A percentile compares a stretch with the other conserved stretches of the same genome.
phyloP scores from a whole-genome alignment of 1,140 invertebrate genomes.

The Rhopalosiphum maidis region DNA sequence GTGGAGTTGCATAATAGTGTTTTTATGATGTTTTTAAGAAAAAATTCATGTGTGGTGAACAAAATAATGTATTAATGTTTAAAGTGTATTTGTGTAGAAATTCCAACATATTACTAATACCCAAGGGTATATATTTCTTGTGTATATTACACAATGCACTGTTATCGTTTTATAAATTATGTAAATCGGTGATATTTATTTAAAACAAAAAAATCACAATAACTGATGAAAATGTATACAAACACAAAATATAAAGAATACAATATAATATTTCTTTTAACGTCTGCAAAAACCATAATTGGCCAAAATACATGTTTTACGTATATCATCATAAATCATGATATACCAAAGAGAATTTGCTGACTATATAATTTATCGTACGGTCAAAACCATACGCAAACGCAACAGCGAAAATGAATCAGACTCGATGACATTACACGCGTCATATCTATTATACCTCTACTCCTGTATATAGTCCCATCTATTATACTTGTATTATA shows the following conservation, averaged over 20 bases:
- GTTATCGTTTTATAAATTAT: conserved; percentile 1
- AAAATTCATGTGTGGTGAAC: neutral
- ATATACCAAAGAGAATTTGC: neutral
- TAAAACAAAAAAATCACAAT: neutral
- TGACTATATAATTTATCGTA: no score
- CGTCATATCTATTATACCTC: no score
- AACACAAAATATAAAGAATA: neutral
- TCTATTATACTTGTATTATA: no score
- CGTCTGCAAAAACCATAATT: neutral
- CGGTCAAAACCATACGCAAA: no score
- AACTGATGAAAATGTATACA: neutral
- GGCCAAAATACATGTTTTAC: neutral
- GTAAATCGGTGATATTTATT: neutral
- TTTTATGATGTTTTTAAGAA: neutral
- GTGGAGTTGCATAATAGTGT: neutral
- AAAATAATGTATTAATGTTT: neutral
- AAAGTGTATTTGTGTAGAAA: neutral
- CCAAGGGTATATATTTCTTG: neutral
- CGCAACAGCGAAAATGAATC: no score
- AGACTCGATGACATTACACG: no score
- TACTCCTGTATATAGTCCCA: no score
- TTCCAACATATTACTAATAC: neutral
- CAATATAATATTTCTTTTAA: neutral
- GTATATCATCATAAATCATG: neutral
- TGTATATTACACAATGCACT: neutral